Evolutionary conservation across 2,888 invertebrate genomes (phyloP).

Genomic region (Conchocele bisecta): DNA sequence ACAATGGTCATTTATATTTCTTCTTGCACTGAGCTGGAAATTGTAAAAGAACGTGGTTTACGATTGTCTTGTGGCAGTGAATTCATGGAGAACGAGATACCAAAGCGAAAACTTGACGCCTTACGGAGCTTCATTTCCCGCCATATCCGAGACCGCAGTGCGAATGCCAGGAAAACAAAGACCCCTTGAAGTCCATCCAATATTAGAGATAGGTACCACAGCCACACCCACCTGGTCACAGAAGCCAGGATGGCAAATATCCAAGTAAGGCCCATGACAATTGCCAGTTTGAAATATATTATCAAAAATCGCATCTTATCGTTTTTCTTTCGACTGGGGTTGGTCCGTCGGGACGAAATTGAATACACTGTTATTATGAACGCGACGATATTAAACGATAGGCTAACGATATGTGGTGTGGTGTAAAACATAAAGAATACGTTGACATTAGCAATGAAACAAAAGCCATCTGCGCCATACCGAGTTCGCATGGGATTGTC

Average conservation of each 20-base stretch:
- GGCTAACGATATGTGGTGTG: neutral
- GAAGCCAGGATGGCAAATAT: constrained; percentile 6
- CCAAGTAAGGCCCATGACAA: constrained; percentile 11
- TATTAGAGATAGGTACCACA: neutral
- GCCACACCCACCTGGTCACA: neutral
- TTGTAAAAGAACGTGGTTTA: too few relatives aligned
- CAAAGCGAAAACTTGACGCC: too few relatives aligned
- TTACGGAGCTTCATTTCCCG: neutral
- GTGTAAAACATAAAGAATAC: neutral
- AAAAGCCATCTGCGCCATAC: neutral
- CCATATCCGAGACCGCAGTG: neutral
- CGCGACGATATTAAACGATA: constrained; percentile 1
- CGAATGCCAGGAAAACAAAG: constrained; percentile 10
- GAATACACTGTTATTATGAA: constrained; percentile 1
- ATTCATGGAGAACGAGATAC: too few relatives aligned
- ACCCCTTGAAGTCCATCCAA: constrained; percentile 5
- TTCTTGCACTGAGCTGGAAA: too few relatives aligned
- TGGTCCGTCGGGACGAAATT: neutral
- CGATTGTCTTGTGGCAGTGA: too few relatives aligned
- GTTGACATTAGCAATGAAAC: neutral
- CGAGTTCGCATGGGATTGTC: neutral
- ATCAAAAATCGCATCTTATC: neutral
- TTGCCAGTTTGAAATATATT: constrained; percentile 5
- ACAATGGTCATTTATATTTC: too few relatives aligned
- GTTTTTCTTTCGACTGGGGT: neutral